These are phyloP conservation scores for Chaetophractus vellerosus DNA, from an alignment of 2,797 vertebrate species.

Conservation along the genomic window DNA sequence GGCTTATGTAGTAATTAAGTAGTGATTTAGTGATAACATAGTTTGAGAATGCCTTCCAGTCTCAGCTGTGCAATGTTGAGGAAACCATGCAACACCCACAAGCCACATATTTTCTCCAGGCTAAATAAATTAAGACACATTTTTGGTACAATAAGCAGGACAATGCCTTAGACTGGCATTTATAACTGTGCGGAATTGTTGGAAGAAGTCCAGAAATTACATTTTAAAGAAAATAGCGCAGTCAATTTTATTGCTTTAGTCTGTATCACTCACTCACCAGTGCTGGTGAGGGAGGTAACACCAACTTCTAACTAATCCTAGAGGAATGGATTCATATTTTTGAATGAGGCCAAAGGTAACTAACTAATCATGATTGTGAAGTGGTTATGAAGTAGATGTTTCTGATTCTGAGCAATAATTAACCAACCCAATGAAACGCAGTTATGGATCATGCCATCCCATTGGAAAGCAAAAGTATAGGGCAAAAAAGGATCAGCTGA, in stretches of 20 bases:
- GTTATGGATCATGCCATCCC: neutral
- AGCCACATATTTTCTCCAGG: neutral
- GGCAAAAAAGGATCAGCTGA: neutral
- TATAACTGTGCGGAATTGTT: neutral
- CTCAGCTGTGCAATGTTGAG: neutral
- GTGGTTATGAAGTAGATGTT: neutral
- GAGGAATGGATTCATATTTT: neutral
- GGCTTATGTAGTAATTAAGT: neutral
- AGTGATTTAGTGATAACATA: neutral
- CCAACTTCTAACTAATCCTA: neutral
- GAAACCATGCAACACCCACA: neutral
- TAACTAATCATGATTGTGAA: neutral
- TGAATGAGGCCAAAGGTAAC: conserved; percentile 15
- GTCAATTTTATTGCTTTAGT: conserved; percentile 28
- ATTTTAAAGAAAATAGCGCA: conserved; percentile 37
- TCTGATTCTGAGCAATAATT: conserved; percentile 36
- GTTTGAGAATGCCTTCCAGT: neutral
- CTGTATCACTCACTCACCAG: conserved; percentile 23
- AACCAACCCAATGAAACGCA: neutral
- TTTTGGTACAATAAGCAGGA: neutral
- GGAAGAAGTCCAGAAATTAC: conserved; percentile 25
- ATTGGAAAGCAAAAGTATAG: neutral
- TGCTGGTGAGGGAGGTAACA: neutral
- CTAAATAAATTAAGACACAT: conserved; percentile 28
- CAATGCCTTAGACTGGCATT: neutral